A percentile compares a stretch with the other conserved stretches of the same genome.
Conservation (phyloP, 2,113 vertebrate genomes). For the Galeopterus variegatus region DNA sequence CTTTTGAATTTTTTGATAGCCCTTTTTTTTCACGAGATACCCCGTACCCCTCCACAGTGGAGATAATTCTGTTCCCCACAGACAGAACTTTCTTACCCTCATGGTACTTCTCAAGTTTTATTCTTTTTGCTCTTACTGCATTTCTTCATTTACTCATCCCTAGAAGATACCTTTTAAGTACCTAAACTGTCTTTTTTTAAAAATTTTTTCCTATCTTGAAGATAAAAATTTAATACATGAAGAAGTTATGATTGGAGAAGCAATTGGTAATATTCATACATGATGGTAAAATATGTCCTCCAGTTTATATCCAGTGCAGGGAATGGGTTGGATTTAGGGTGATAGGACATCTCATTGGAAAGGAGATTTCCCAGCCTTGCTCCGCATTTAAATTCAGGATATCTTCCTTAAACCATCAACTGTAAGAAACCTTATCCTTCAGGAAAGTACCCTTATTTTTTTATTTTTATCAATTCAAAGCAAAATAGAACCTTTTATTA, state of each 20-base stretch:
- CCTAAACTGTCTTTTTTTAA: neutral
- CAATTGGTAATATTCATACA: neutral
- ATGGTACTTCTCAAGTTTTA: neutral
- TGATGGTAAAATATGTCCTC: neutral
- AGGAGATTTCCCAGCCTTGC: neutral
- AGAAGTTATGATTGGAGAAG: neutral
- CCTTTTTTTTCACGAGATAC: neutral
- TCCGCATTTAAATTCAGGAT: neutral
- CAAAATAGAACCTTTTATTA: constrained; percentile 7
- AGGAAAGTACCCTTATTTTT: neutral
- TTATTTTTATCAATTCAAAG: constrained; percentile 17
- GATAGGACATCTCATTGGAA: neutral
- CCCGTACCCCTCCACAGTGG: neutral
- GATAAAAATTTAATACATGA: neutral
- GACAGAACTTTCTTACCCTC: neutral
- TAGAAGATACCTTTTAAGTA: neutral
- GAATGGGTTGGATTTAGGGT: neutral
- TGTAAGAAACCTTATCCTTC: neutral
- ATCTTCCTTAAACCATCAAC: neutral
- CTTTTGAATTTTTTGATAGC: neutral
- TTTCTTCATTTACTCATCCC: neutral
- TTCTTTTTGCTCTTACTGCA: neutral
- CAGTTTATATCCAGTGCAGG: neutral
- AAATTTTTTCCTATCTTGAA: neutral
- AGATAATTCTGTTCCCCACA: neutral